Evolutionary conservation across 53 echinoderm and acorn worm genomes (phyloP), one percentile per base, ranked within the genome.

Genomic region (Astropecten irregularis): DNA sequence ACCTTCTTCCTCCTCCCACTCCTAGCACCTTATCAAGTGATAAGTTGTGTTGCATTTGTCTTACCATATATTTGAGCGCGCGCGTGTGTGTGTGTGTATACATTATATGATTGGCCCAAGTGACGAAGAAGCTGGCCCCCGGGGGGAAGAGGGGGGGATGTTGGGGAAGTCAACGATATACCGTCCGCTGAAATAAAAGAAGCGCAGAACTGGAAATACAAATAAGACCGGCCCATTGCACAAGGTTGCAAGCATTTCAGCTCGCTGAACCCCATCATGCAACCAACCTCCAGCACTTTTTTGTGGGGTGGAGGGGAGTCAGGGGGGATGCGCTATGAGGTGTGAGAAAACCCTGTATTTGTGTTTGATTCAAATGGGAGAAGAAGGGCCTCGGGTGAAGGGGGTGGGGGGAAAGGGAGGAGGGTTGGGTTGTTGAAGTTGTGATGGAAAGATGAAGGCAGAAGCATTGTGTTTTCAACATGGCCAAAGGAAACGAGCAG

Each of bases 21-120:
- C n/a, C n/a, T n/a, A n/a, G 59, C 77, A 77, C 77, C 58, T 77
- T 77, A 77, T 77, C 40, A 57, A 74, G 58, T 77, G 59, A 77
- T 59, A 77, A 77, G 77, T 58, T 60, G 54, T 59, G 60, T 59
- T 23, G 22, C 9, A 25, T 77, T 2, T 36, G 14, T 59, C 61
- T 58, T 21, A 42, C n/a, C n/a, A n/a, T n/a, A n/a, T n/a, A n/a
- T n/a, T n/a, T n/a, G n/a, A n/a, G n/a, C n/a, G n/a, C n/a, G n/a
- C n/a, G n/a, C n/a, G n/a, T n/a, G n/a, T n/a, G n/a, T n/a, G n/a
- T n/a, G n/a, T n/a, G n/a, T n/a, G n/a, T n/a, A n/a, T 77, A 58
- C 60, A 77, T 46, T 54, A 46, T 21, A 60, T 34, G 58, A 77
- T 77, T 4, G 0, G 29, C 19, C 40, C n/a, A 40, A 25, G 58